Conservation (phyloP, 2,888 invertebrate species). For the Biston betularia region DNA sequence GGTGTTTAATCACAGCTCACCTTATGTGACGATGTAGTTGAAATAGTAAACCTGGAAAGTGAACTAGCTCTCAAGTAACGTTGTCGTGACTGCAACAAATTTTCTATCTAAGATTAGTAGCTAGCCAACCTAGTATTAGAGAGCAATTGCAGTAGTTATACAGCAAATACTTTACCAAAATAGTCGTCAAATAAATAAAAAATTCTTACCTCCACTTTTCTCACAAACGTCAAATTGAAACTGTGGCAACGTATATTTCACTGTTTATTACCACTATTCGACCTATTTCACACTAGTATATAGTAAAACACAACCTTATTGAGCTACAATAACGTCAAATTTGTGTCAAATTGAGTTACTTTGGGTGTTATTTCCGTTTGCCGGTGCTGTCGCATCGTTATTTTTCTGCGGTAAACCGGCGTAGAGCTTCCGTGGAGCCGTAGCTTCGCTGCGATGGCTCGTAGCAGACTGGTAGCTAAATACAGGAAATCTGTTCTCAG, state of each 20-base stretch:
- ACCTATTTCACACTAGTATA: constrained; percentile 18
- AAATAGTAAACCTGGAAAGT: too few species aligned
- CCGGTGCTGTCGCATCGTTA: constrained; percentile 51
- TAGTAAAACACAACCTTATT: constrained; percentile 24
- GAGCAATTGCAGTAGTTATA: too few species aligned
- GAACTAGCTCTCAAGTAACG: too few species aligned
- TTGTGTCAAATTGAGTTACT: constrained; percentile 28
- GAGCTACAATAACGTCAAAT: constrained; percentile 26
- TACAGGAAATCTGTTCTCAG: constrained; percentile 1
- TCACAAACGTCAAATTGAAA: constrained; percentile 31
- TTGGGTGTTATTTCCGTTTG: constrained; percentile 46
- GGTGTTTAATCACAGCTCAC: too few species aligned
- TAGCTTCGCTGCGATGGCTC: constrained; percentile 62
- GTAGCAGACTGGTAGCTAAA: constrained; percentile 62
- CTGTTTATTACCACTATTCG: constrained; percentile 21
- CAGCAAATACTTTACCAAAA: too few species aligned
- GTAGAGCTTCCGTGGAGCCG: constrained; percentile 53
- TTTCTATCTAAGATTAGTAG: too few species aligned
- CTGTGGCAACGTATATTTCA: constrained; percentile 19
- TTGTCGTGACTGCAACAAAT: too few species aligned
- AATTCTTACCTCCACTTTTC: constrained; percentile 28
- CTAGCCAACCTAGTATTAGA: too few species aligned
- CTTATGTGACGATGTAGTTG: too few species aligned
- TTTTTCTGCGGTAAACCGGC: constrained; percentile 41
- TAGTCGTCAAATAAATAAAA: not conserved